A percentile compares a stretch with the other conserved stretches of the same genome.
These are phyloP conservation scores for Eretmochelys imbricata DNA, from an alignment of 2,113 vertebrate species.

Conservation along the genomic window DNA sequence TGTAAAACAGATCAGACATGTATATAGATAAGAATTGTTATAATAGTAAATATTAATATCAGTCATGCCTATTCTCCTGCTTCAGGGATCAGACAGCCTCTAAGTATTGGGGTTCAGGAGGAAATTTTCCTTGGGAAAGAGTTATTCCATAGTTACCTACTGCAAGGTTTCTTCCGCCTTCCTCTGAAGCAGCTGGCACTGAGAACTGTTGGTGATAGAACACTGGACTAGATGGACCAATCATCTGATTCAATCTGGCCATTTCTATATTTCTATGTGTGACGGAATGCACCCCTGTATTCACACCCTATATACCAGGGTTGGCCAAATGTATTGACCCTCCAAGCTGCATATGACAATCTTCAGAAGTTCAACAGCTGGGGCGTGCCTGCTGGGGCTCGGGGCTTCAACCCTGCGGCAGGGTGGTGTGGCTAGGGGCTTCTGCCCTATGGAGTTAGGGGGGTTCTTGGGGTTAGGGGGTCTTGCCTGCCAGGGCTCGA, in stretches of 20 bases:
- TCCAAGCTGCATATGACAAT: too few species aligned
- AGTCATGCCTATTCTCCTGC: not conserved
- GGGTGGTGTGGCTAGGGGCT: too few species aligned
- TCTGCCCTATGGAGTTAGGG: too few species aligned
- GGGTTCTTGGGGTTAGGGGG: too few species aligned
- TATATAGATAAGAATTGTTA: not conserved
- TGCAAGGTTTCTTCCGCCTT: not conserved
- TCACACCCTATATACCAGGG: not conserved
- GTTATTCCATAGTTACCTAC: not conserved
- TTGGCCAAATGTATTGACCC: too few species aligned
- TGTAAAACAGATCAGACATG: not conserved
- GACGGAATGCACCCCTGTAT: not conserved
- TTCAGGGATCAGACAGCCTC: not conserved
- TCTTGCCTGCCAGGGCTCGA: too few species aligned
- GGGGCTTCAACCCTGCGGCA: too few species aligned
- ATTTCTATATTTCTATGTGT: not conserved
- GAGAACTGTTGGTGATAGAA: not conserved
- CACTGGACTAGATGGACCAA: not conserved
- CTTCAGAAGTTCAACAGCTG: too few species aligned
- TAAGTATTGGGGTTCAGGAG: not conserved
- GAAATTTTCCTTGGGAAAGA: not conserved
- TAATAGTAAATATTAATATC: not conserved
- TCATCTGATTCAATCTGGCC: accelerated
- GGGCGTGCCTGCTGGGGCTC: too few species aligned
- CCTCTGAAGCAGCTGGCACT: not conserved